Percentiles rank a stretch among this genome's conserved stretches.
Evolutionary conservation across 2,888 invertebrate genomes (phyloP).

Genomic region (Xylota segnis): DNA sequence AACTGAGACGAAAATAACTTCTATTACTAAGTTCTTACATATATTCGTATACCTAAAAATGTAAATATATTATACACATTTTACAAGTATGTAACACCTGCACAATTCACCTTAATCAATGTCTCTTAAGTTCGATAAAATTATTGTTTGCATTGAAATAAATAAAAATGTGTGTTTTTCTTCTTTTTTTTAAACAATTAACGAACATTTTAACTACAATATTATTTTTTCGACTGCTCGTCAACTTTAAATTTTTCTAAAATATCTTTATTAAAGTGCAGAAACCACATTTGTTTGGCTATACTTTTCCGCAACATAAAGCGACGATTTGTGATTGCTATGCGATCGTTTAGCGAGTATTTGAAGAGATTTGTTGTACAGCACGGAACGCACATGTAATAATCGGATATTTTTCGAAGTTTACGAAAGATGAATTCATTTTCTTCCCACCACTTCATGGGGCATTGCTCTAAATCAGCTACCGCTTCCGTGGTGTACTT

Average conservation of each 20-base stretch:
- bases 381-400: constrained; percentile 79
- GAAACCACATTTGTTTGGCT: constrained; percentile 58
- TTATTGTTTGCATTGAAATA: too few species aligned
- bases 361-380: constrained; percentile 77
- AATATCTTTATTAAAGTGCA: constrained; percentile 65
- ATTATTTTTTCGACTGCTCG: constrained; percentile 42
- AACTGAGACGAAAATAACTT: not conserved
- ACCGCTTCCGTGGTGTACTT: constrained; percentile 78
- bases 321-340: constrained; percentile 44
- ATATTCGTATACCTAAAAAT: constrained; percentile 1
- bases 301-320: constrained; percentile 67
- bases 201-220: not conserved
- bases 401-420: constrained; percentile 78
- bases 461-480: constrained; percentile 80
- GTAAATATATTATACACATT: not conserved
- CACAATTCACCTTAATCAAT: not conserved
- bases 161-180: too few species aligned
- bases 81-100: not conserved
- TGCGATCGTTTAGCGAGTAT: constrained; percentile 31
- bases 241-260: constrained; percentile 32
- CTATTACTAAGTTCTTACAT: not conserved
- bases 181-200: too few species aligned
- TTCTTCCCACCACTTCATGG: constrained; percentile 80
- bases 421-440: constrained; percentile 77
- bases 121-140: not conserved